These are phyloP conservation scores for Clupea harengus DNA, from an alignment of 2,113 vertebrate species.

Conservation along the genomic window DNA sequence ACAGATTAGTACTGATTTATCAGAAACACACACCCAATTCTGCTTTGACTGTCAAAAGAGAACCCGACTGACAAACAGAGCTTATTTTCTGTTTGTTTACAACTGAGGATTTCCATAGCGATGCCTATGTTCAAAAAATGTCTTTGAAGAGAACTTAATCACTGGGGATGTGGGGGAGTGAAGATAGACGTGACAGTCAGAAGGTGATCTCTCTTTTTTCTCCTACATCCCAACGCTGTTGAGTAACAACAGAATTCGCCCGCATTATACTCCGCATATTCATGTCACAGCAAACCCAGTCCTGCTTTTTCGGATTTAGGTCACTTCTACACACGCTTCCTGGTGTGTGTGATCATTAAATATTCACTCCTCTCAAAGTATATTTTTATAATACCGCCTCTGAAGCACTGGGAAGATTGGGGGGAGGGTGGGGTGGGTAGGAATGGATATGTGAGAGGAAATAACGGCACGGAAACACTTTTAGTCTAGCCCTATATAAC, in stretches of 20 bases:
- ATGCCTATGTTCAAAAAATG: conserved; percentile 39
- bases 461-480: conserved; percentile 20
- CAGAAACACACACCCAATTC: background rate
- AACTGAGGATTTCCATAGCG: background rate
- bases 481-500: background rate
- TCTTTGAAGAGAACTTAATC: background rate
- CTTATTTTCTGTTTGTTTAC: background rate
- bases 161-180: background rate
- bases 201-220: background rate
- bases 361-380: conserved; percentile 67
- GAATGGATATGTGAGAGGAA: conserved; percentile 46
- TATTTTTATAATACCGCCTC: conserved; percentile 65
- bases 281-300: conserved; percentile 51
- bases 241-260: background rate
- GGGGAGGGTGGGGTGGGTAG: conserved; percentile 5
- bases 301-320: conserved; percentile 65
- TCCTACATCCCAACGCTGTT: background rate
- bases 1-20: background rate
- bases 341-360: conserved; percentile 62
- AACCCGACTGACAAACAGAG: background rate
- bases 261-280: conserved; percentile 43
- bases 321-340: conserved; percentile 61
- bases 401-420: conserved; percentile 39
- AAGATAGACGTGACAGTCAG: background rate
- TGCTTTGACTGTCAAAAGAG: background rate